A percentile compares a stretch with the other conserved stretches of the same genome.
Evolutionary conservation across 2,888 invertebrate genomes (phyloP).

Genomic region (Thelaira solivaga): DNA sequence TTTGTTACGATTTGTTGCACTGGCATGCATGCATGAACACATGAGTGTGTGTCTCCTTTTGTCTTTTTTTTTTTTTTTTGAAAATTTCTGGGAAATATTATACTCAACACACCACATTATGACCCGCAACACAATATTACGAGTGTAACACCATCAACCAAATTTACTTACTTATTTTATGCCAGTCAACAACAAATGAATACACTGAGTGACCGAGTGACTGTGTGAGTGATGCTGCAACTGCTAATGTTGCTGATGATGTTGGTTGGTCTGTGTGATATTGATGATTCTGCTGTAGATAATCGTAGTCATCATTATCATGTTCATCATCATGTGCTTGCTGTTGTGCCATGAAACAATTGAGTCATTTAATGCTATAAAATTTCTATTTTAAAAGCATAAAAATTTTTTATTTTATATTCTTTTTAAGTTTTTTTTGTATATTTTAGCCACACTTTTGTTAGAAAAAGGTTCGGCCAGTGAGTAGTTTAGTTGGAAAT

Average conservation of each 20-base stretch:
- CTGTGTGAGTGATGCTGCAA: not conserved
- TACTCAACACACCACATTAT: constrained; percentile 50
- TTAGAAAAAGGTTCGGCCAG: constrained; percentile 8
- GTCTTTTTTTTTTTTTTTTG: constrained; percentile 23
- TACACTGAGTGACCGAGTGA: not conserved
- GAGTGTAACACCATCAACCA: constrained; percentile 55
- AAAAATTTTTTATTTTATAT: constrained; percentile 32
- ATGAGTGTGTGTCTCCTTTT: constrained; percentile 43
- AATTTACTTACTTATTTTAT: constrained; percentile 39
- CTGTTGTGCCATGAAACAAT: constrained; percentile 67
- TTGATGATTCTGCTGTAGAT: constrained; percentile 66
- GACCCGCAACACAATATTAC: constrained; percentile 57
- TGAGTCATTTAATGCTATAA: constrained; percentile 71
- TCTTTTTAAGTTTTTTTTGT: not conserved
- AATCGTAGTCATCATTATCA: constrained; percentile 48
- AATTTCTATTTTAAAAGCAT: constrained; percentile 70
- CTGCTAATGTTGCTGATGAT: constrained; percentile 18
- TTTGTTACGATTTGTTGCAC: constrained; percentile 62
- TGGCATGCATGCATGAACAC: too few species aligned
- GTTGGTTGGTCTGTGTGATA: constrained; percentile 29
- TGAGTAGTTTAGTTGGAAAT: constrained; percentile 31
- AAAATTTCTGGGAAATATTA: constrained; percentile 58
- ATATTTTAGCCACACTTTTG: constrained; percentile 43
- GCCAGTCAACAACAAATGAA: constrained; percentile 19
- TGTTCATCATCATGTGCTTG: constrained; percentile 53